Base-by-base conservation (phyloP, 2,113 vertebrate species). In the Raphicerus campestris region DNA sequence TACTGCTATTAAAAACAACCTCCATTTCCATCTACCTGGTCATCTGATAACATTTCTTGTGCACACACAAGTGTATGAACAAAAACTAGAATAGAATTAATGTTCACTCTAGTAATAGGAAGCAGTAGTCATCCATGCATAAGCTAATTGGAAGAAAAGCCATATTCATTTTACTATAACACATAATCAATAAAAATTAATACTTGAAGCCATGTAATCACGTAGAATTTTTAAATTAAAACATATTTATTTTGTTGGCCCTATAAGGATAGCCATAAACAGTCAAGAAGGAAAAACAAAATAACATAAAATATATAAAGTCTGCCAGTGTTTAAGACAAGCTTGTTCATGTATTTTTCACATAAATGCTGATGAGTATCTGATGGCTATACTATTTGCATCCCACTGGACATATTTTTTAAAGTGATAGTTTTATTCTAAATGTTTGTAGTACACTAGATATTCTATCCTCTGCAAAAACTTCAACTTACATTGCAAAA, bases 311-410 rank as follows among this genome's bases (percentile, higher is more conserved):
- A 80, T 32, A 60, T 51, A 7, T 47, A 66, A 97, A 85, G 51
- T 28, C 32, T 63, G 3, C 24, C 47, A 88, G 45, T 56, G 39
- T 94, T 91, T 83, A 56, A 93, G 55, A 90, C 81, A 51, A 77
- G 70, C 47, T 84, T 75, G 35, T 35, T 97, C 58, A 45, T 66
- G 63, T 87, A 88, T 87, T 96, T 94, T 96, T 95, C 61, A 93
- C 87, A 39, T 91, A 75, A 93, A 87, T 81, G 55, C 75, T 45
- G 16, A 70, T 55, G 28, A 9, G 20, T 63, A 55, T 78, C 35
- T 26, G n/a, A 93, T 63, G 86, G 80, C 92, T 96, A 53, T 53
- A 63, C n/a, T 89, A 63, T 94, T 49, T 81, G 35, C 19, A 84
- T 89, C 47, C 75, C 56, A 80, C 11, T 75, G 78, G 35, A 91